Evolutionary conservation across 53 echinoderm and acorn worm species (phyloP).

Genomic region (Arbacia lixula): DNA sequence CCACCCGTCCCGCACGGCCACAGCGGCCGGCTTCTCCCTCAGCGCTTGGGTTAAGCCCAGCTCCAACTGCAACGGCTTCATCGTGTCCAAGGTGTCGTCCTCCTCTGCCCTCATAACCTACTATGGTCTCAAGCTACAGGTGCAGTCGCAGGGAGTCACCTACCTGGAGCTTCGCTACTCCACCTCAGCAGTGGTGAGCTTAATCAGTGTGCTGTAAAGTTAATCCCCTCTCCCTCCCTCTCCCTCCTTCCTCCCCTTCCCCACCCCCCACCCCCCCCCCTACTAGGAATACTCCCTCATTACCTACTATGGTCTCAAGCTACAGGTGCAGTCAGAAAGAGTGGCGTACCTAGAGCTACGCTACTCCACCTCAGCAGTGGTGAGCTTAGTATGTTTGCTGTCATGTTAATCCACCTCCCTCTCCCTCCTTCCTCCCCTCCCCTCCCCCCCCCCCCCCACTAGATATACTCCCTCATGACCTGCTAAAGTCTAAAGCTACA

Average conservation of each 20-base stretch:
- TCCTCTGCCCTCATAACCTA: slow-evolving; percentile 42
- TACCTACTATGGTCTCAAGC: slow-evolving; percentile 79
- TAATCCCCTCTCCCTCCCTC: no score
- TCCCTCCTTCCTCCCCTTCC: no score
- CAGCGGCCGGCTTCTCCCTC: slow-evolving; percentile 80
- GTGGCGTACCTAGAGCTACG: slow-evolving; percentile 62
- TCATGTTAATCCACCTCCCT: no score
- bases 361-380: slow-evolving; percentile 73
- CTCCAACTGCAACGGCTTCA: slow-evolving; percentile 73
- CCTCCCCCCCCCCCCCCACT: no score
- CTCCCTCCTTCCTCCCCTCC: no score
- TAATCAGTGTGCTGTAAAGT: no score
- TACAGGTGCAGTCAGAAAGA: slow-evolving; percentile 50
- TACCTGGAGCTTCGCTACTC: slow-evolving; percentile 81
- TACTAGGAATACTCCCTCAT: no score
- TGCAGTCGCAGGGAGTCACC: slow-evolving; percentile 30
- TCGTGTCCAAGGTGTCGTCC: slow-evolving; percentile 70
- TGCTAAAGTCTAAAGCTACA: slow-evolving; percentile 80
- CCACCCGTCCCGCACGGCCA: slow-evolving; percentile 68
- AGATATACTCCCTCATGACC: slow-evolving; percentile 42
- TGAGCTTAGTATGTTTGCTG: no score
- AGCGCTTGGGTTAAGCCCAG: slow-evolving; percentile 93
- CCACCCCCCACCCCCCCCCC: no score
- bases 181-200: slow-evolving; percentile 70
- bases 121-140: slow-evolving; percentile 80